Evolutionary conservation across 2,888 invertebrate species (phyloP).

Genomic region (Megalurothrips usitatus): DNA sequence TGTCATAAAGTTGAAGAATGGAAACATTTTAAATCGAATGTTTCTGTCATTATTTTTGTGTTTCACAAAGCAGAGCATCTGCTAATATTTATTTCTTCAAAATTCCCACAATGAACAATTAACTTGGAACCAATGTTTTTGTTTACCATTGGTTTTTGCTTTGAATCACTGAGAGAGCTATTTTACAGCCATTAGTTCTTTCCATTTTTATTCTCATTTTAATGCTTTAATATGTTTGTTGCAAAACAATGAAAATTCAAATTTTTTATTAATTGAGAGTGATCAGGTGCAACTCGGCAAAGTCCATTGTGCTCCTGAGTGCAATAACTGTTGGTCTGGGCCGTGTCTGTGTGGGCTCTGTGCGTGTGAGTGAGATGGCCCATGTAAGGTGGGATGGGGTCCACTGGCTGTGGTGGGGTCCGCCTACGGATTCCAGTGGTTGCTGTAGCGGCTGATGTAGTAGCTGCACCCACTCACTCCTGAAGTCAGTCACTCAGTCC

Average conservation of each 20-base stretch:
- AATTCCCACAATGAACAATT: too few species aligned
- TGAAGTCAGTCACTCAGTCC: slow-evolving; percentile 22
- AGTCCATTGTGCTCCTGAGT: slow-evolving; percentile 7
- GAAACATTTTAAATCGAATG: not conserved
- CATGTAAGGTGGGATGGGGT: slow-evolving; percentile 22
- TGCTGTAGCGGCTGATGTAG: slow-evolving; percentile 19
- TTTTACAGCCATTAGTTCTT: not conserved
- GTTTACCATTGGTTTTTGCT: not conserved
- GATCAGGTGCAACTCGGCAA: not conserved
- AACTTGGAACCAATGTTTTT: not conserved
- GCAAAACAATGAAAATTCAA: not conserved
- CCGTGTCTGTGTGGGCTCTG: not conserved
- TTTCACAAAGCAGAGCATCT: not conserved
- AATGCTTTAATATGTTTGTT: not conserved
- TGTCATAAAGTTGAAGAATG: not conserved
- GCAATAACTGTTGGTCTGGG: slow-evolving; percentile 6
- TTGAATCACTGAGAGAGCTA: not conserved
- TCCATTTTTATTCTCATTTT: not conserved
- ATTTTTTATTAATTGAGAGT: not conserved
- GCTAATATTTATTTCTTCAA: not conserved
- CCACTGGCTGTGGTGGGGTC: slow-evolving; percentile 18
- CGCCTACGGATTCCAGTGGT: slow-evolving; percentile 15
- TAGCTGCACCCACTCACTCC: slow-evolving; percentile 12
- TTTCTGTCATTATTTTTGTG: not conserved
- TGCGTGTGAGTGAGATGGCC: slow-evolving; percentile 5